A percentile compares a stretch with the other conserved stretches of the same genome.
Evolutionary conservation across 2,113 vertebrate genomes (phyloP).

Genomic region (Henicopernis longicauda): DNA sequence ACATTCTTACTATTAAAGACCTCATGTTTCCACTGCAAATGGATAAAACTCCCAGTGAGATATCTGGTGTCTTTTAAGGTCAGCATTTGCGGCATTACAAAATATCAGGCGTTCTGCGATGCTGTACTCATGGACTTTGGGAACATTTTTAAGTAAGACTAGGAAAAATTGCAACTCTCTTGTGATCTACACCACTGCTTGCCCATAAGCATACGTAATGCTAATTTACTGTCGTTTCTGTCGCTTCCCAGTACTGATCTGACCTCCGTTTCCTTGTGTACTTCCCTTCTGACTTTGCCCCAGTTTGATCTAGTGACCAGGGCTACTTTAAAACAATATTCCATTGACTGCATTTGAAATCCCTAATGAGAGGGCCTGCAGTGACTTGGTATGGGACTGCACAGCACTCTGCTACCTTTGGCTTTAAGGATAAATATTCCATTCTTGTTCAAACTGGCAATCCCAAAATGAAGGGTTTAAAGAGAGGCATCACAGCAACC

Average conservation of each 20-base stretch:
- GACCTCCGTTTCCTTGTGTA: not conserved
- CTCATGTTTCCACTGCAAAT: constrained; percentile 30
- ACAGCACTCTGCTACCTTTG: not conserved
- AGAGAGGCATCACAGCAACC: not conserved
- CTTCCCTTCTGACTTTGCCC: not conserved
- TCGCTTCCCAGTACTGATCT: not conserved
- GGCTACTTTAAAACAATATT: not conserved
- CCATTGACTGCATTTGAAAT: not conserved
- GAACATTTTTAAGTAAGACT: constrained; percentile 24
- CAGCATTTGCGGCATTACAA: not conserved
- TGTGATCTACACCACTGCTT: not conserved
- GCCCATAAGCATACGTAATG: not conserved
- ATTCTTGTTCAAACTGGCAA: not conserved
- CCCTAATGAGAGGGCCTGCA: not conserved
- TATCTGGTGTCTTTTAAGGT: constrained; percentile 47
- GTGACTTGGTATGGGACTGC: not conserved
- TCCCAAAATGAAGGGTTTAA: not conserved
- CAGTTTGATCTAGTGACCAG: not conserved
- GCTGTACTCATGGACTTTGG: not conserved
- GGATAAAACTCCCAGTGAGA: constrained; percentile 19
- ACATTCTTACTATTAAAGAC: constrained; percentile 33
- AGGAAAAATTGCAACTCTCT: not conserved
- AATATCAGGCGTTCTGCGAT: not conserved
- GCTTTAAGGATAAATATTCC: not conserved
- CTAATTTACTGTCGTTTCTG: not conserved